phyloP scores from a whole-genome alignment of 2,888 invertebrate genomes.

The Parnassius glacialis region DNA sequence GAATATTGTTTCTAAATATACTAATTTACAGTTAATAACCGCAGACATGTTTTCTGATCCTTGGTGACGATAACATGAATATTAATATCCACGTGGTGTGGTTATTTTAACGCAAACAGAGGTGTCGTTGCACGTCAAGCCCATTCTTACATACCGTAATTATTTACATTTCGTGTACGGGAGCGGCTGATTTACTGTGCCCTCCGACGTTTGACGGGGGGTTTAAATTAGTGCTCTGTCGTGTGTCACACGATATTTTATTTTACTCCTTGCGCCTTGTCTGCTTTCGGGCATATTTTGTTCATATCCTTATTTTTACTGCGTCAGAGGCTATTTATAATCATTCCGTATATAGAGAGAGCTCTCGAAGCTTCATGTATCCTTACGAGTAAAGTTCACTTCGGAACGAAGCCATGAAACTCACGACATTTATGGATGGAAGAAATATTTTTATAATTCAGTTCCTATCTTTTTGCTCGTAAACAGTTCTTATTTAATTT shows the following conservation, averaged over 20 bases:
- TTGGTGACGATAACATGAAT: constrained; percentile 38
- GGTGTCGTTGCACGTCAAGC: constrained; percentile 60
- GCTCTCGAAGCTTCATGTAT: constrained; percentile 35
- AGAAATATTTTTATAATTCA: constrained; percentile 29
- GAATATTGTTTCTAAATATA: background rate
- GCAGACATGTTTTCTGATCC: constrained; percentile 15
- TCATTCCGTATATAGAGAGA: constrained; percentile 63
- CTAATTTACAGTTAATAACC: constrained; percentile 6
- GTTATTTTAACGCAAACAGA: constrained; percentile 56
- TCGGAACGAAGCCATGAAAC: constrained; percentile 31
- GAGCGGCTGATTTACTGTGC: constrained; percentile 71
- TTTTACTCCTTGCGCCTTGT: constrained; percentile 54
- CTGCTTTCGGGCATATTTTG: constrained; percentile 54
- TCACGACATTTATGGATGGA: constrained; percentile 19
- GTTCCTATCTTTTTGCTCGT: constrained; percentile 13
- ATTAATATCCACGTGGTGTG: constrained; percentile 59
- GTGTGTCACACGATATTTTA: constrained; percentile 72
- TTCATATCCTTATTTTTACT: constrained; percentile 61
- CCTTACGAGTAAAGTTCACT: constrained; percentile 22
- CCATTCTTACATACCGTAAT: constrained; percentile 52
- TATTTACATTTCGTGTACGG: constrained; percentile 67
- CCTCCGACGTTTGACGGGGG: constrained; percentile 57
- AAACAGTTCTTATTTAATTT: constrained; percentile 40
- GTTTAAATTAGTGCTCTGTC: constrained; percentile 73
- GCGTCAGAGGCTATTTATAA: constrained; percentile 71